These are phyloP conservation scores for Dryadula phaetusa DNA, from an alignment of 2,888 invertebrate species.

Conservation along the genomic window DNA sequence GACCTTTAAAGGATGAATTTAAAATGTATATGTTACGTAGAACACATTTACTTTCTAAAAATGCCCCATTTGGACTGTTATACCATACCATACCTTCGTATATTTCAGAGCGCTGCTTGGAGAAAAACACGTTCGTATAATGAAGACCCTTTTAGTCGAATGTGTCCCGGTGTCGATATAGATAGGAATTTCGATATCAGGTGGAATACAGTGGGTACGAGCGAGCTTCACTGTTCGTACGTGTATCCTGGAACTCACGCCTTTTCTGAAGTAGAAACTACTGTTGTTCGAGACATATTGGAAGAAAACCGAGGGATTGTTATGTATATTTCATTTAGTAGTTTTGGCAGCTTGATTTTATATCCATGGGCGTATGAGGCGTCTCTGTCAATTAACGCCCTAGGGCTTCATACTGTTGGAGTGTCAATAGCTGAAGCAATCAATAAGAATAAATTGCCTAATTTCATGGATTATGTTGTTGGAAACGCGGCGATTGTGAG, in stretches of 20 bases:
- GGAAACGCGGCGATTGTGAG: conserved; percentile 81
- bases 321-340: conserved; percentile 85
- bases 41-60: too few relatives aligned
- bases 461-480: conserved; percentile 76
- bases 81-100: background rate
- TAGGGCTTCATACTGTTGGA: conserved; percentile 72
- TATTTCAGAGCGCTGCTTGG: conserved; percentile 80
- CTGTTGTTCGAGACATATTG: conserved; percentile 84
- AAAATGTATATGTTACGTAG: too few relatives aligned
- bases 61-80: background rate
- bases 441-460: conserved; percentile 53
- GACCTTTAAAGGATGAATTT: too few relatives aligned
- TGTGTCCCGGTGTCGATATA: conserved; percentile 89
- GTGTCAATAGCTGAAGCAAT: conserved; percentile 72
- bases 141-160: conserved; percentile 51
- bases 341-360: conserved; percentile 88
- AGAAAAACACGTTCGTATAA: conserved; percentile 86
- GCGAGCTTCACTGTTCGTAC: conserved; percentile 82
- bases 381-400: conserved; percentile 74
- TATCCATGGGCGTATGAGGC: conserved; percentile 88
- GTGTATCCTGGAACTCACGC: conserved; percentile 85
- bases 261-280: conserved; percentile 88
- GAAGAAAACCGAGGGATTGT: conserved; percentile 76
- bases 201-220: conserved; percentile 87
- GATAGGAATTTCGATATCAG: conserved; percentile 90